phyloP scores from a whole-genome alignment of 2,888 invertebrate species.

The Argyresthia goedartella region DNA sequence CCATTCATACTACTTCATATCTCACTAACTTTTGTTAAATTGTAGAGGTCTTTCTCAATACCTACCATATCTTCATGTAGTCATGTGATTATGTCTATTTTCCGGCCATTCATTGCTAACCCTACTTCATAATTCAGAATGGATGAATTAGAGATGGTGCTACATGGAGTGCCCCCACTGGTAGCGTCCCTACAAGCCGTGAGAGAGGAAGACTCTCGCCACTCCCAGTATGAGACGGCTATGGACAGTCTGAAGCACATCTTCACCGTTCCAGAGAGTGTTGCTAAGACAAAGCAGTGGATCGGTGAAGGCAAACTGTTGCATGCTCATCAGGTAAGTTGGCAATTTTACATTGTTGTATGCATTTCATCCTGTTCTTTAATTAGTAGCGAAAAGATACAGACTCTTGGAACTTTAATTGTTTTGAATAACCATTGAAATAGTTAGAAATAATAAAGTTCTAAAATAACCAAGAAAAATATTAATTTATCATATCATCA shows the following conservation, averaged over 20 bases:
- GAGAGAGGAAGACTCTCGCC: conserved; percentile 91
- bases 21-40: too few relatives aligned
- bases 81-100: too few relatives aligned
- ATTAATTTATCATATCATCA: not conserved
- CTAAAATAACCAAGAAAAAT: not conserved
- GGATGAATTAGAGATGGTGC: conserved; percentile 80
- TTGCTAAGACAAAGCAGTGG: conserved; percentile 92
- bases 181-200: conserved; percentile 87
- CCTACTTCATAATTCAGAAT: conserved; percentile 65
- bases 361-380: not conserved
- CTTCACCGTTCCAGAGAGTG: conserved; percentile 96
- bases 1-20: too few relatives aligned
- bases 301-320: conserved; percentile 95
- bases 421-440: not conserved
- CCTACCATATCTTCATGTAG: too few relatives aligned
- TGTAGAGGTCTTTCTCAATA: too few relatives aligned
- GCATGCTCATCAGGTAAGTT: conserved; percentile 87
- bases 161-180: conserved; percentile 83
- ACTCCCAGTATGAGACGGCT: conserved; percentile 97
- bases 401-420: not conserved
- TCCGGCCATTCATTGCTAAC: not conserved
- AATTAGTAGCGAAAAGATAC: not conserved
- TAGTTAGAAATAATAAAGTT: not conserved
- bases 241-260: conserved; percentile 98
- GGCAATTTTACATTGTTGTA: not conserved